Evolutionary conservation across 2,113 vertebrate genomes (phyloP).

Genomic region (Trochalopteron elliotii): DNA sequence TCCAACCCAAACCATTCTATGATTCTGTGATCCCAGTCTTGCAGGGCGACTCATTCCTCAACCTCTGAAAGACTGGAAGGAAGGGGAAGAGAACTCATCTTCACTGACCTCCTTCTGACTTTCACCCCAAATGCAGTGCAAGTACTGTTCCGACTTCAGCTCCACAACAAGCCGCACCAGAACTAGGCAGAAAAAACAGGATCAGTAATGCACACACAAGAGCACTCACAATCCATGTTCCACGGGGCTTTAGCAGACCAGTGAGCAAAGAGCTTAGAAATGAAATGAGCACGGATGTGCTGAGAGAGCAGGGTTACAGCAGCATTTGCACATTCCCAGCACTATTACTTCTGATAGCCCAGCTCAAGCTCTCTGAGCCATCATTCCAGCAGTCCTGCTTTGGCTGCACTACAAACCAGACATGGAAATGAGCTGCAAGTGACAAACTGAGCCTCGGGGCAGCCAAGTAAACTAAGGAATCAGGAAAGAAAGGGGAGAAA

Average conservation of each 20-base stretch:
- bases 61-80: background rate
- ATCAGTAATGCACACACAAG: constrained; percentile 14
- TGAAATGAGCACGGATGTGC: background rate
- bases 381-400: background rate
- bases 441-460: background rate
- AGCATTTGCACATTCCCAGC: background rate
- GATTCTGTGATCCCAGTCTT: background rate
- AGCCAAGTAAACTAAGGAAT: background rate
- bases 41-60: background rate
- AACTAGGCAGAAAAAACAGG: constrained; percentile 73
- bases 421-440: background rate
- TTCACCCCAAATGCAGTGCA: constrained; percentile 80
- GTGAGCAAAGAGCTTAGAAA: background rate
- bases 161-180: constrained; percentile 83
- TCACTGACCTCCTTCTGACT: constrained; percentile 86
- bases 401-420: background rate
- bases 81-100: background rate
- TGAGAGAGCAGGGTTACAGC: background rate
- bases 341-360: background rate
- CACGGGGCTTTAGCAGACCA: background rate
- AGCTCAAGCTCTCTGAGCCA: background rate
- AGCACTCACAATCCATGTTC: background rate
- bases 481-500: background rate
- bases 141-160: constrained; percentile 79
- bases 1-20: background rate